These are phyloP conservation scores for Rousettus leschenaultii DNA, from an alignment of 2,113 vertebrate species.

Conservation along the genomic window DNA sequence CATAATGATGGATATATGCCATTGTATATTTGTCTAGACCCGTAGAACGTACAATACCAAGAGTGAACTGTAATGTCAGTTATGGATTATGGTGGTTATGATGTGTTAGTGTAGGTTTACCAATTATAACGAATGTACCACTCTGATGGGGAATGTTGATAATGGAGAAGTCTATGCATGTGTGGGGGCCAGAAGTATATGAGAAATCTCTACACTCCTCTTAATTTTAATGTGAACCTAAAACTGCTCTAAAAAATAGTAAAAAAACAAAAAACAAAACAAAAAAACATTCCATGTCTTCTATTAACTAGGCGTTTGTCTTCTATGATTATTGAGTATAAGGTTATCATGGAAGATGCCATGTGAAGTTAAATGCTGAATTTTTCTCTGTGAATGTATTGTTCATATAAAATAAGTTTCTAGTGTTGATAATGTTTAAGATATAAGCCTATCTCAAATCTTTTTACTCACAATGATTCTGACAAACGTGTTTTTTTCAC, in stretches of 20 bases:
- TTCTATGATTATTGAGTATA: background rate
- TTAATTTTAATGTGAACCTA: background rate
- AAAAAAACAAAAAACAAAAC: background rate
- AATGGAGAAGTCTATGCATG: background rate
- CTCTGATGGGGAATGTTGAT: background rate
- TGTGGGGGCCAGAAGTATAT: background rate
- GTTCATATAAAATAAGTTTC: conserved; percentile 57
- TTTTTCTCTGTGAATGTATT: conserved; percentile 39
- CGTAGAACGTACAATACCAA: background rate
- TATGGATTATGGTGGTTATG: background rate
- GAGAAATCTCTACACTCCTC: background rate
- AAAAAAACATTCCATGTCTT: background rate
- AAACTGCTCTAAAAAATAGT: background rate
- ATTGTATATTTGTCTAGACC: background rate
- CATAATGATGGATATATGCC: background rate
- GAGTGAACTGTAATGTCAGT: background rate
- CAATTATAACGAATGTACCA: background rate
- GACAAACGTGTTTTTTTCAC: background rate
- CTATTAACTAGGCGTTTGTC: conserved; percentile 28
- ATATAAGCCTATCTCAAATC: background rate
- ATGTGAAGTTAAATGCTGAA: conserved; percentile 46
- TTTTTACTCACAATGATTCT: background rate
- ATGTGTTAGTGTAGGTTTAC: background rate
- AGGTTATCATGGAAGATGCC: conserved; percentile 39
- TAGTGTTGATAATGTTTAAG: conserved; percentile 27